A percentile compares a stretch with the other conserved stretches of the same genome.
phyloP scores from a whole-genome alignment of 2,113 vertebrate species.

The Rutilus rutilus region DNA sequence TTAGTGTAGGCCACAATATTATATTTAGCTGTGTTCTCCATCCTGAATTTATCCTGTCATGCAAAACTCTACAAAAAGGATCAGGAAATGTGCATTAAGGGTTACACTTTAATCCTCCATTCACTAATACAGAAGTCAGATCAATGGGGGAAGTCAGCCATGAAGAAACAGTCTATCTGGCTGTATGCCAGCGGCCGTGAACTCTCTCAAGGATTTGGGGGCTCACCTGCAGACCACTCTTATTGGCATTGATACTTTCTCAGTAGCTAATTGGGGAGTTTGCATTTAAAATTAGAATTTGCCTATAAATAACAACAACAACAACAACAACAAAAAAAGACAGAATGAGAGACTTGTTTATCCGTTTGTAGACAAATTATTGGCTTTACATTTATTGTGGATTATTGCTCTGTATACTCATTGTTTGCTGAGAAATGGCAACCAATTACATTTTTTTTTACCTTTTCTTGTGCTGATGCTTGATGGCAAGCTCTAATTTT shows the following conservation, averaged over 20 bases:
- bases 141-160: constrained; percentile 73
- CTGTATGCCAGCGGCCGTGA: constrained; percentile 32
- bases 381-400: constrained; percentile 7
- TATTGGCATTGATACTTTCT: constrained; percentile 45
- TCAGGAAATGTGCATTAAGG: constrained; percentile 44
- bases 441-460: background rate
- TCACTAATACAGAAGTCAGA: constrained; percentile 57
- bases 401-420: background rate
- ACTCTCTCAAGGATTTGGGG: constrained; percentile 57
- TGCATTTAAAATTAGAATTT: background rate
- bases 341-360: background rate
- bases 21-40: background rate
- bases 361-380: background rate
- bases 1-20: background rate
- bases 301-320: background rate
- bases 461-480: background rate
- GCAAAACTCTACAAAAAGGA: background rate
- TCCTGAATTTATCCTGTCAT: background rate
- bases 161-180: constrained; percentile 56
- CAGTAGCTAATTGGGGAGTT: constrained; percentile 5
- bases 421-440: background rate
- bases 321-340: too few relatives aligned
- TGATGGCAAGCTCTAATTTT: background rate
- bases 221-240: constrained; percentile 45
- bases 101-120: constrained; percentile 69